Evolutionary conservation across 2,888 invertebrate genomes (phyloP), one percentile per base, ranked within the genome.

Genomic region (Mythimna loreyi): DNA sequence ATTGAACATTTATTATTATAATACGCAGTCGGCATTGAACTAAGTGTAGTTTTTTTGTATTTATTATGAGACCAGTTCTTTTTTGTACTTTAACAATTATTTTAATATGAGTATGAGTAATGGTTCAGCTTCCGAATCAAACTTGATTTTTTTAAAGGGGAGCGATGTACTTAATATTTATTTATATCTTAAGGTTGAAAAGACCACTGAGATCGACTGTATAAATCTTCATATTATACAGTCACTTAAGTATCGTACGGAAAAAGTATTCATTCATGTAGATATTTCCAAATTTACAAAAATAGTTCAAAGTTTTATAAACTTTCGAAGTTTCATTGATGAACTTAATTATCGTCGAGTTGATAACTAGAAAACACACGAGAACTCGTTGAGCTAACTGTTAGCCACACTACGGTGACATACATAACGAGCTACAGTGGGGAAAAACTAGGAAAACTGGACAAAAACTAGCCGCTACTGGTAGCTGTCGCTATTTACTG

Each of bases 371-470:
- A 73, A 82, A 70, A 78, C 68, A 80, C 67, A 73, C 56, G 56
- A 68, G 60, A 80, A 77, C 70, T 63, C 25, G 74, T 75, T 58
- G 36, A 57, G 62, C 40, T 62, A 67, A 66, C 75, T 66, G 65
- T 65, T 33, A 56, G 52, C 53, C 62, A 70, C 67, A 67, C 60
- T 55, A 61, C 61, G 72, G 36, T 80, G 78, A 76, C 75, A 80
- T 53, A 81, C 76, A 67, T 78, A 75, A 62, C 61, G 19, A 74
- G 40, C 33, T 28, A 66, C 60, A 56, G 58, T 67, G 61, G 43
- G 52, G 72, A 84, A 86, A 86, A 86, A 83, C 67, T 70, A 59
- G 81, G 84, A 84, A 89, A 86, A 83, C 69, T 67, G 68, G 78
- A 25, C 61, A 75, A 75, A 73, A 86, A 84, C 67, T 59, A 67